phyloP scores from a whole-genome alignment of 2,888 invertebrate genomes.

The Liodrosophila aerea region DNA sequence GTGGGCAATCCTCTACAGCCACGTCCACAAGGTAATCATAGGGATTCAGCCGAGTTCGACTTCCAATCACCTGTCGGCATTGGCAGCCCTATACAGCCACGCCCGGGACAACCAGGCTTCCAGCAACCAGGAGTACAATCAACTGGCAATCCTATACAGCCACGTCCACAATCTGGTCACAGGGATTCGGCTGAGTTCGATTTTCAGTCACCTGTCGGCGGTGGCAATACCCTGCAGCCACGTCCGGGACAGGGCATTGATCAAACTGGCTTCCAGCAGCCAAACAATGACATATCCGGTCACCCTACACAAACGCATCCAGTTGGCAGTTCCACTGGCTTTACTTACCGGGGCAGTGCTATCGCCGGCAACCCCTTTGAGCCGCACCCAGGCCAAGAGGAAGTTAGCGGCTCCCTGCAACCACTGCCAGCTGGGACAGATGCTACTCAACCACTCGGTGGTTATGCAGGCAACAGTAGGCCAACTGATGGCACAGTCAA shows the following conservation, averaged over 20 bases:
- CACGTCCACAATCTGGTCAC: background rate
- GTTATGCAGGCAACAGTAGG: too few relatives aligned
- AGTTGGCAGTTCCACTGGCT: background rate
- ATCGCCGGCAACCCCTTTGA: too few relatives aligned
- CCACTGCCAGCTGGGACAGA: too few relatives aligned
- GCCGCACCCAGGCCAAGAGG: too few relatives aligned
- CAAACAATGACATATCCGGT: background rate
- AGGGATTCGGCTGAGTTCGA: background rate
- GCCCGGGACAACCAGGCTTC: slow-evolving; percentile 8
- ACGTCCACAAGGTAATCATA: background rate
- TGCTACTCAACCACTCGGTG: too few relatives aligned
- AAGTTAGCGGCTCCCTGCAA: too few relatives aligned
- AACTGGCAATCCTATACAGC: slow-evolving; percentile 4
- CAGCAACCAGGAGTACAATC: background rate
- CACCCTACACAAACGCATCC: slow-evolving; percentile 20
- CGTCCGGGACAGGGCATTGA: background rate
- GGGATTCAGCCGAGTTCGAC: background rate
- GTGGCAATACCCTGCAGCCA: slow-evolving; percentile 11
- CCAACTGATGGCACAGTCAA: too few relatives aligned
- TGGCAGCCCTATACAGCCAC: slow-evolving; percentile 28
- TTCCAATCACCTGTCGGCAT: slow-evolving; percentile 12
- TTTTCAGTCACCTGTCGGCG: slow-evolving; percentile 1
- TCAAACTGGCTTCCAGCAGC: background rate
- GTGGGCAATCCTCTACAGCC: background rate
- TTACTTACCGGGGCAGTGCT: too few relatives aligned